Evolutionary conservation across 1,140 invertebrate genomes (phyloP), one percentile per base, ranked within the genome.

Genomic region (Drosophila leontia): DNA sequence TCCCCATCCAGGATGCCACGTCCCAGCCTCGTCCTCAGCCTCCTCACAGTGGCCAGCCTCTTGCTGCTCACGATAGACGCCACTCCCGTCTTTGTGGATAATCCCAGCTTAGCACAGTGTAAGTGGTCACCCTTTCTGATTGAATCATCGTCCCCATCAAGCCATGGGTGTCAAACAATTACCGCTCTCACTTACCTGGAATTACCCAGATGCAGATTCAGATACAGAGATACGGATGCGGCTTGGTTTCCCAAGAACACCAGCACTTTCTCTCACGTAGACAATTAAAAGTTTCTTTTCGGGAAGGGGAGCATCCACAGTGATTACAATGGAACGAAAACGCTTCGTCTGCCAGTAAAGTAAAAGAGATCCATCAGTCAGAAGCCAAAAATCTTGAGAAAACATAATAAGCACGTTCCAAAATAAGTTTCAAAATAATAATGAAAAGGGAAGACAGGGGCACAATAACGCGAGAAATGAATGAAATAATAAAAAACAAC

Each of bases 41-140:
- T 87, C 39, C 55, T 80, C 57, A 67, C 84, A 51, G 44, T 87
- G 60, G 47, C 39, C 76, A 81, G 67, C 53, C 45, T 91, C 59
- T 44, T 90, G 70, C 61, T 75, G 45, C 19, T 69, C 34, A 55
- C 87, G 55, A 55, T 50, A 39, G 44, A 75, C 53, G 78, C 91
- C 61, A 92, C 57, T 69, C 91, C 91, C 47, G 87, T 92, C 29
- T 92, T 92, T 35, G 91, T 92, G 72, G 88, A 92, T 90, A 92
- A 92, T 87, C 91, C 91, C 69, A 92, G 91, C 69, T 91, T 92
- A 92, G 91, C 91, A 50, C 91, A 92, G 62, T 92, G 91, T 92
- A 92, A 92, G 91, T 92, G 82, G 42, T 13, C 32, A 48, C 45
- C 45, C 55, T 47, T 23, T 29, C 32, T 13, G 39, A 42, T 59